These are phyloP conservation scores for Pedionomus torquatus DNA, from an alignment of 2,113 vertebrate species.

Conservation along the genomic window DNA sequence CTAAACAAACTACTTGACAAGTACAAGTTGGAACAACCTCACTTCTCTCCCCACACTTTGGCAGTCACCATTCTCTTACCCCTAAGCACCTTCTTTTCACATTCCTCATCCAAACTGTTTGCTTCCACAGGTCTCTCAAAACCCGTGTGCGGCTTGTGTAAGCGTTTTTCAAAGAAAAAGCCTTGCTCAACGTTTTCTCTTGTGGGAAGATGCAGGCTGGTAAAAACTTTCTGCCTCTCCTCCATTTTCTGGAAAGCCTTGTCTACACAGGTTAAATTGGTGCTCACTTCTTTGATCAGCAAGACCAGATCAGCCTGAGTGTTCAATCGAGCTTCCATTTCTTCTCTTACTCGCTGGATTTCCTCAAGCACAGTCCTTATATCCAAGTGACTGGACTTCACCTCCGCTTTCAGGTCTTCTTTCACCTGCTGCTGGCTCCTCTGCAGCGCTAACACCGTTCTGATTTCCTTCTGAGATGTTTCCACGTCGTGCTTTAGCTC, in stretches of 20 bases:
- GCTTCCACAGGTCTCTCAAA: conserved; percentile 37
- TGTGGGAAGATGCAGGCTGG: background rate
- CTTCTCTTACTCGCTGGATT: conserved; percentile 60
- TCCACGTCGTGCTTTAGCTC: conserved; percentile 32
- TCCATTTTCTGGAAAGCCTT: conserved; percentile 59
- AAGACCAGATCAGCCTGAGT: conserved; percentile 58
- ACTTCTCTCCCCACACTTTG: background rate
- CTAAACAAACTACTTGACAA: background rate
- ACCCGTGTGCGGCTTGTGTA: background rate
- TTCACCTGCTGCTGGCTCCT: conserved; percentile 63
- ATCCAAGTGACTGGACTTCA: conserved; percentile 64
- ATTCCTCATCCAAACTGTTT: conserved; percentile 42
- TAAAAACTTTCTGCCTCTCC: conserved; percentile 41
- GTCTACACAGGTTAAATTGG: conserved; percentile 58
- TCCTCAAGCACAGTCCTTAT: conserved; percentile 63
- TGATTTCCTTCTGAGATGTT: conserved; percentile 44
- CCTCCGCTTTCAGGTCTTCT: conserved; percentile 52
- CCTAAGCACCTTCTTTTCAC: conserved; percentile 44
- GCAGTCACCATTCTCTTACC: conserved; percentile 53
- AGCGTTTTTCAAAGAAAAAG: conserved; percentile 39
- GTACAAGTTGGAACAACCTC: background rate
- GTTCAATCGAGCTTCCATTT: conserved; percentile 65
- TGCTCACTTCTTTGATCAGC: conserved; percentile 69
- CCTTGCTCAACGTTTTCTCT: conserved; percentile 28
- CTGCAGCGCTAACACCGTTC: conserved; percentile 32